A percentile compares a stretch with the other conserved stretches of the same genome.
phyloP scores from a whole-genome alignment of 2,113 vertebrate species.

The Mirounga angustirostris region DNA sequence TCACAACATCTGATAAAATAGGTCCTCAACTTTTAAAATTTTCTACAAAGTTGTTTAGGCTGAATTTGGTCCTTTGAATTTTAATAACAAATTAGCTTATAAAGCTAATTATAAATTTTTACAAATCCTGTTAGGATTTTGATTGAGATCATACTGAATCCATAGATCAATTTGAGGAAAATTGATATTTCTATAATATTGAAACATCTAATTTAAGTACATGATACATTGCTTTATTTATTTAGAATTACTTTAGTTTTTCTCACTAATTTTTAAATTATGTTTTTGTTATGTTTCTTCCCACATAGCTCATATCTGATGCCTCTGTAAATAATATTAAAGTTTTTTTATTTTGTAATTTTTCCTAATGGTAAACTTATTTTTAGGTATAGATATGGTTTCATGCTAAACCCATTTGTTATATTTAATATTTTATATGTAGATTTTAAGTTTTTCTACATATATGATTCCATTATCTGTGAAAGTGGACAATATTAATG shows the following conservation, averaged over 20 bases:
- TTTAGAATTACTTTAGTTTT: background rate
- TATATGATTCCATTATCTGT: background rate
- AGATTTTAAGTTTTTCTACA: background rate
- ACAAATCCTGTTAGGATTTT: background rate
- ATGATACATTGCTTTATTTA: background rate
- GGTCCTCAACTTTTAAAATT: background rate
- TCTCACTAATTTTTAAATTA: background rate
- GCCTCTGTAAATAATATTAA: background rate
- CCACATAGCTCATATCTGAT: background rate
- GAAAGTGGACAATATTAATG: background rate
- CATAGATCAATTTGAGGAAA: background rate
- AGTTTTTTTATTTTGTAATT: background rate
- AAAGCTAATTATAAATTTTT: background rate
- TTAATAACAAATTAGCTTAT: too few relatives aligned
- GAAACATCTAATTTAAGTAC: background rate
- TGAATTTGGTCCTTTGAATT: background rate
- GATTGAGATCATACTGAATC: background rate
- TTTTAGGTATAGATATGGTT: background rate
- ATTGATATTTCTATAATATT: background rate
- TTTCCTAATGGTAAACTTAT: background rate
- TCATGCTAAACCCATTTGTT: background rate
- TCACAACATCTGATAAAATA: constrained; percentile 3
- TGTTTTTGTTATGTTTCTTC: background rate
- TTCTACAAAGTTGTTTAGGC: background rate
- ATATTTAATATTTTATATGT: background rate